Percentiles rank a stretch among this genome's conserved stretches.
These are phyloP conservation scores for Brachyalestes nurse DNA, from an alignment of 2,797 vertebrate species.

Conservation along the genomic window DNA sequence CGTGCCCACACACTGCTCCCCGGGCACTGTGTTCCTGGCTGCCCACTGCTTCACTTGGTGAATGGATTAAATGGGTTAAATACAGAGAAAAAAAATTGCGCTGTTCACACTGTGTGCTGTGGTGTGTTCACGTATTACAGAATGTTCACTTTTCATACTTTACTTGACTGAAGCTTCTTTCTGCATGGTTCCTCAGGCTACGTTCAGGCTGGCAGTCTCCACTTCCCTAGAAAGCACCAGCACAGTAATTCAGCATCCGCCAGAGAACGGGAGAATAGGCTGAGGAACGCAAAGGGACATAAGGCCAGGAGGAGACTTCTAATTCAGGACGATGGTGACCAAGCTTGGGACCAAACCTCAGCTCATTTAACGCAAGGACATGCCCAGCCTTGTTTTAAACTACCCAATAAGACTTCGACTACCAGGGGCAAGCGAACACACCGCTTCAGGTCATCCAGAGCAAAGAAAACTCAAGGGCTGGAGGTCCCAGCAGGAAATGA, in stretches of 20 bases:
- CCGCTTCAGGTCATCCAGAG: slow-evolving; percentile 84
- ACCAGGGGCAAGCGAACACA: slow-evolving; percentile 83
- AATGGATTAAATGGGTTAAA: too few species aligned
- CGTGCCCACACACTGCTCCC: too few species aligned
- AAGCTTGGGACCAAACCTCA: not conserved
- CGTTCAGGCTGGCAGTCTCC: not conserved
- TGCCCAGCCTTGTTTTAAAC: not conserved
- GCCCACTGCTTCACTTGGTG: too few species aligned
- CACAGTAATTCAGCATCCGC: slow-evolving; percentile 12
- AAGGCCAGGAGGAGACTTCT: slow-evolving; percentile 32
- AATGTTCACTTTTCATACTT: too few species aligned
- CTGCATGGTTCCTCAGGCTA: slow-evolving; percentile 14
- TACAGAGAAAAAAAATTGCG: too few species aligned
- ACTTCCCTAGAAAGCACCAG: slow-evolving; percentile 15
- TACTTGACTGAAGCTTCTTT: not conserved
- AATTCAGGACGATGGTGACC: slow-evolving; percentile 22
- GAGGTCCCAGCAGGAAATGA: slow-evolving; percentile 81
- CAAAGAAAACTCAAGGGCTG: slow-evolving; percentile 82
- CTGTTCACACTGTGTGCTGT: too few species aligned
- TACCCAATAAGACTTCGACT: slow-evolving; percentile 56
- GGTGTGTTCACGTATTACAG: too few species aligned
- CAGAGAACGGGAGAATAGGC: slow-evolving; percentile 14
- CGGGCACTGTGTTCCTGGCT: too few species aligned
- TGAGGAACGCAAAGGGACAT: slow-evolving; percentile 1
- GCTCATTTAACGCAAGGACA: slow-evolving; percentile 48